A percentile compares a stretch with the other conserved stretches of the same genome.
Conservation (phyloP, 2,888 invertebrate species). For the Sipha maydis region DNA sequence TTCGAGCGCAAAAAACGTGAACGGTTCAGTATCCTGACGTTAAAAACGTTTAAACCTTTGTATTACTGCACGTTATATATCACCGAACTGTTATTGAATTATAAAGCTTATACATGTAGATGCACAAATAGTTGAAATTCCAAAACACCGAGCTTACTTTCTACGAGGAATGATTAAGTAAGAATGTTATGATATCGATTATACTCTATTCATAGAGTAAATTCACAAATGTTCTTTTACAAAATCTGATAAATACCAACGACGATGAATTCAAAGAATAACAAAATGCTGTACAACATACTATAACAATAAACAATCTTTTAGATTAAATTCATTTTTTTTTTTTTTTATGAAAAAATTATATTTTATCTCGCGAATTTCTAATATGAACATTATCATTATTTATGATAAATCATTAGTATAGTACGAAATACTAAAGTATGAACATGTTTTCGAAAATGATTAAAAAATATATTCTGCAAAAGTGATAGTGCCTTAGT, state of each 20-base stretch:
- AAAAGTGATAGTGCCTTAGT: no score
- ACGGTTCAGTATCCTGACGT: not conserved
- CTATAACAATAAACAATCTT: no score
- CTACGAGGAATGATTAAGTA: not conserved
- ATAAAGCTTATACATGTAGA: not conserved
- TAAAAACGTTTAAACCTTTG: slow-evolving; percentile 11
- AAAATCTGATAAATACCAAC: not conserved
- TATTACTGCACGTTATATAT: not conserved
- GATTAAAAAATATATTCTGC: no score
- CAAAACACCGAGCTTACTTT: not conserved
- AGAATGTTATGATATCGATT: not conserved
- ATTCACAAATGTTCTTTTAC: not conserved
- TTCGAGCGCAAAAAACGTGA: not conserved
- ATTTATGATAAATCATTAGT: no score
- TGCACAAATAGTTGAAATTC: slow-evolving; percentile 1
- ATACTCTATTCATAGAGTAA: not conserved
- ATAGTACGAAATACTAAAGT: not conserved
- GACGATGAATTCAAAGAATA: not conserved
- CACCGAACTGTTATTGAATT: slow-evolving; percentile 22
- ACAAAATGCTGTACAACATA: not conserved
- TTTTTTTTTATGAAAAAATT: no score
- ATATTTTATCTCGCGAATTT: no score
- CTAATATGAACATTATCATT: no score
- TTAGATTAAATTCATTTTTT: no score
- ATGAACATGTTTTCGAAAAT: not conserved